Conservation (phyloP, 1,140 invertebrate species). For the Caenorhabditis inopinata region DNA sequence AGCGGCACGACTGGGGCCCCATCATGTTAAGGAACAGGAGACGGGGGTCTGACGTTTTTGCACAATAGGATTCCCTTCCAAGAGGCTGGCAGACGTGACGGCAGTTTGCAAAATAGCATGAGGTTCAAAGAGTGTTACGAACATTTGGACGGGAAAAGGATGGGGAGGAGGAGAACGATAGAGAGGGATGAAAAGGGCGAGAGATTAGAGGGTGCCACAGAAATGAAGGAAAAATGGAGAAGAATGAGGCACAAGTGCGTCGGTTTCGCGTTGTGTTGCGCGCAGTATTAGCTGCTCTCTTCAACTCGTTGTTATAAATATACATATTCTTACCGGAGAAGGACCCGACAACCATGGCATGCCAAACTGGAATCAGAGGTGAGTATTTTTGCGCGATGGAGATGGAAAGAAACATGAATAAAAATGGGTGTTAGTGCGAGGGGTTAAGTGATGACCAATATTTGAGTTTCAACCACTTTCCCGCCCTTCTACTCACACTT, state of each 20-base stretch:
- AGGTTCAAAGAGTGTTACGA: neutral
- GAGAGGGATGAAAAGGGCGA: neutral
- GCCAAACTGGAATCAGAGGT: constrained; percentile 66
- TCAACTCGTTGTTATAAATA: constrained; percentile 18
- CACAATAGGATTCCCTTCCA: neutral
- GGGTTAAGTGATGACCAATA: constrained; percentile 4
- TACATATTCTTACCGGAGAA: neutral
- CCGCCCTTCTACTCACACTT: too few species aligned
- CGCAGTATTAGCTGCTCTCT: constrained; percentile 25
- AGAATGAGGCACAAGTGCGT: constrained; percentile 7
- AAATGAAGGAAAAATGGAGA: neutral
- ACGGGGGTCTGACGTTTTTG: neutral
- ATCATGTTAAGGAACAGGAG: neutral
- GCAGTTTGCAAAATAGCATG: neutral
- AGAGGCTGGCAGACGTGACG: neutral
- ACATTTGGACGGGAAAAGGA: constrained; percentile 1
- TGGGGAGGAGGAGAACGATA: neutral
- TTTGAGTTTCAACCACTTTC: constrained; percentile 14
- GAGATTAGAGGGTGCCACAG: neutral
- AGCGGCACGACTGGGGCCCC: neutral
- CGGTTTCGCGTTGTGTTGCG: constrained; percentile 27
- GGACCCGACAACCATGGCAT: constrained; percentile 56
- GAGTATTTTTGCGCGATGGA: constrained; percentile 31
- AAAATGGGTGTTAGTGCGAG: neutral
- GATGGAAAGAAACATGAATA: too few species aligned